Evolutionary conservation across 2,888 invertebrate genomes (phyloP), one percentile per base, ranked within the genome.

Genomic region (Unio delphinus): DNA sequence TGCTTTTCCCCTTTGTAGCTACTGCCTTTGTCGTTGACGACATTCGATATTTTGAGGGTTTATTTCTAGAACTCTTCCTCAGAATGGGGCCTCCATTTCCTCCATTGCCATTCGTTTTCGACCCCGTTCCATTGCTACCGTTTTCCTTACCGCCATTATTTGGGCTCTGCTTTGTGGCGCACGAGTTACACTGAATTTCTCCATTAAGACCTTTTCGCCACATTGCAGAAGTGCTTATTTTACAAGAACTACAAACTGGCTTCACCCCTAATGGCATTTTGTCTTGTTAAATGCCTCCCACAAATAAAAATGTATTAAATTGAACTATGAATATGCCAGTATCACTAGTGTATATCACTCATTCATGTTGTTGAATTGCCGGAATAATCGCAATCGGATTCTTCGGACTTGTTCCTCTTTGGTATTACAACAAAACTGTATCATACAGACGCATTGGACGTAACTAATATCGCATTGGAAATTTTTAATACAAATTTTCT

Each of bases 191-290:
- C 28, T 88, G 66, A 75, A 95, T 92, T 87, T 94, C 94, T 0
- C 95, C 95, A 83, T 92, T 92, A 73, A 94, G 94, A 1, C 93
- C 92, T 74, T 93, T 93, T 34, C 94, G 93, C 95, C 95, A 96
- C 72, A 95, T 91, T 18, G 94, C 78, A 2, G 87, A 86, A 17
- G 73, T 77, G 26, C 80, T 82, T 17, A 80, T 75, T 64, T 83
- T 85, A 67, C 87, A 87, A 26, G 81, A 75, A 60, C 72, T 73
- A 70, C 87, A 87, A 20, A 82, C 73, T 57, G 87, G 87, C 70
- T 87, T 87, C n/a, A 81, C 74, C 15, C 87, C 87, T 17, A 87
- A 78, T 11, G 87, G 87, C 87, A 87, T 87, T 61, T 69, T 77
- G 45, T 45, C 11, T 45, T 45, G 45, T 45, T 45, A 45, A 45